These are phyloP conservation scores for Vanessa cardui DNA, from an alignment of 2,888 invertebrate genomes.

Conservation along the genomic window DNA sequence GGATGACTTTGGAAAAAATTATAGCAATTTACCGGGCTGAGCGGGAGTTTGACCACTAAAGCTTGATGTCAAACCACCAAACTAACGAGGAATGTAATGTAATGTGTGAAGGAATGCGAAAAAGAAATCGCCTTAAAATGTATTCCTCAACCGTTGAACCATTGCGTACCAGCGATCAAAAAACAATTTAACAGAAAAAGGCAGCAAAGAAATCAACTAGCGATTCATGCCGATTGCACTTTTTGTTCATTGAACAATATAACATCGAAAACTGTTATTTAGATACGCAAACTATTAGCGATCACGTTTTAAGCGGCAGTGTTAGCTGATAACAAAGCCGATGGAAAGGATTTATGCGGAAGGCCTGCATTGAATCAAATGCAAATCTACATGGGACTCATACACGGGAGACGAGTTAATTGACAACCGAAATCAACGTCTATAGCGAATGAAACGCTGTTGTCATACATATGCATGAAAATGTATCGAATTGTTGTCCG, in stretches of 20 bases:
- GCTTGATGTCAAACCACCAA: too few relatives aligned
- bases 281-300: not conserved
- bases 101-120: too few relatives aligned
- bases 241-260: conserved; percentile 2
- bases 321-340: conserved; percentile 6
- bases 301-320: conserved; percentile 8
- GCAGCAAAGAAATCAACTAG: not conserved
- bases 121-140: too few relatives aligned
- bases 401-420: not conserved
- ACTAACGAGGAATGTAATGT: too few relatives aligned
- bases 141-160: too few relatives aligned
- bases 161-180: too few relatives aligned
- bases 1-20: too few relatives aligned
- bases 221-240: not conserved
- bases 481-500: too few relatives aligned
- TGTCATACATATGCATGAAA: not conserved
- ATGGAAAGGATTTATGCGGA: not conserved
- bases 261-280: conserved; percentile 1
- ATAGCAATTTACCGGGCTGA: too few relatives aligned
- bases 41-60: too few relatives aligned
- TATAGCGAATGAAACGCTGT: not conserved
- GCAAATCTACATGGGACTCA: not conserved
- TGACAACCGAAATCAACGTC: not conserved
- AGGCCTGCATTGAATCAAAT: not conserved
- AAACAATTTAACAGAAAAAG: not conserved